phyloP scores from a whole-genome alignment of 2,888 invertebrate genomes.

The Aphodius sticticus region DNA sequence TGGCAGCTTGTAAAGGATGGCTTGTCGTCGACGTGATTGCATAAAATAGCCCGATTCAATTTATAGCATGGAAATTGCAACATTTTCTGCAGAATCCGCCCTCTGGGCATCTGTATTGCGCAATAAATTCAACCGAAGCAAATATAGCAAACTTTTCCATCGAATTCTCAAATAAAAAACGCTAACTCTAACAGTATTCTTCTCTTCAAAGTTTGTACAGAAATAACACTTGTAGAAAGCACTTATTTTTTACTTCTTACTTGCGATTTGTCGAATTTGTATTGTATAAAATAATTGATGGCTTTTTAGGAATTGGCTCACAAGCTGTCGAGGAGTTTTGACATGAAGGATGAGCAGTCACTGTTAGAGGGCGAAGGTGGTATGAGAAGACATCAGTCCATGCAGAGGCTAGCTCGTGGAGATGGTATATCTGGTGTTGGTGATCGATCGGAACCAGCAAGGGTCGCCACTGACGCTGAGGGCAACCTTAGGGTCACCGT shows the following conservation, averaged over 20 bases:
- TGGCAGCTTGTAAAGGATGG: slow-evolving; percentile 4
- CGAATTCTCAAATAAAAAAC: not conserved
- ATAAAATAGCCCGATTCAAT: not conserved
- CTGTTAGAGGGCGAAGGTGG: slow-evolving; percentile 69
- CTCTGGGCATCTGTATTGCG: not conserved
- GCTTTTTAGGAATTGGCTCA: slow-evolving; percentile 80
- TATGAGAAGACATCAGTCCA: slow-evolving; percentile 78
- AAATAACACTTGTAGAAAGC: not conserved
- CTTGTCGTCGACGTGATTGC: not conserved
- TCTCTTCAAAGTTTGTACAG: not conserved
- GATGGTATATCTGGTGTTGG: slow-evolving; percentile 59
- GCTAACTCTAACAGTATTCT: no score
- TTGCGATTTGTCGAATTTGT: not conserved
- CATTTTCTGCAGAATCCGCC: not conserved
- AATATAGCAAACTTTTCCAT: not conserved
- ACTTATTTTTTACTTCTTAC: not conserved
- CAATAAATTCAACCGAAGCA: not conserved
- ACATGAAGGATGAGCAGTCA: slow-evolving; percentile 86
- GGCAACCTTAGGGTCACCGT: slow-evolving; percentile 89
- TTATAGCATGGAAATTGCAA: not conserved
- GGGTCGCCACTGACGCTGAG: slow-evolving; percentile 84
- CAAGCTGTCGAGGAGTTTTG: slow-evolving; percentile 86
- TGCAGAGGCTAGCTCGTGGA: slow-evolving; percentile 76
- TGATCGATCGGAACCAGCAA: slow-evolving; percentile 54
- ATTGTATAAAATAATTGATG: not conserved